Evolutionary conservation across 35 echinoderm and acorn worm species (phyloP).

Genomic region (Patiria miniata): DNA sequence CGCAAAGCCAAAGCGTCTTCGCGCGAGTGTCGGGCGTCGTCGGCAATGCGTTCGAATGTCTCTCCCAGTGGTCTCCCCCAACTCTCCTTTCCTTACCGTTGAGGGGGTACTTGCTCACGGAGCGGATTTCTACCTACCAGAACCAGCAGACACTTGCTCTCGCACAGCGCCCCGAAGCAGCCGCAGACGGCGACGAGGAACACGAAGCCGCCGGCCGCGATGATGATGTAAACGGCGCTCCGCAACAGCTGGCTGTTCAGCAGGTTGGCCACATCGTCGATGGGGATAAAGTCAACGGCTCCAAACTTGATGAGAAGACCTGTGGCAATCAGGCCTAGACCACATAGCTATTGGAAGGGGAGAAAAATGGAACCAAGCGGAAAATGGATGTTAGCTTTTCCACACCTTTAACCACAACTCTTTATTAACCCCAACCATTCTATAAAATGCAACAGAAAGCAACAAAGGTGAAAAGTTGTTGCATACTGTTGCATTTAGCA

Average conservation of each 20-base stretch:
- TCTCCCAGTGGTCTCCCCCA: no score
- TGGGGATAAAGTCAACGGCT: constrained; percentile 34
- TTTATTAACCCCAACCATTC: no score
- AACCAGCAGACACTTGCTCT: constrained; percentile 54
- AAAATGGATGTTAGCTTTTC: no score
- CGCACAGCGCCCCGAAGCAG: constrained; percentile 45
- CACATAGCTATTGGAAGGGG: constrained; percentile 35
- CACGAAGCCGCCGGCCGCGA: constrained; percentile 55
- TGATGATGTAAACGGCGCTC: constrained; percentile 50
- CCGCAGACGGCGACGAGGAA: constrained; percentile 44
- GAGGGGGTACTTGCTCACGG: neutral
- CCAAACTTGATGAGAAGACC: constrained; percentile 36
- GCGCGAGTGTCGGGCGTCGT: no score
- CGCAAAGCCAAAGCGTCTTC: no score
- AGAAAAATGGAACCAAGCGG: neutral
- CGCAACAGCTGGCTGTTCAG: constrained; percentile 47
- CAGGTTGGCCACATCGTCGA: constrained; percentile 32
- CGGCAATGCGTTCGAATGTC: no score
- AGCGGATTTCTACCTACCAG: constrained; percentile 26
- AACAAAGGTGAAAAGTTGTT: no score
- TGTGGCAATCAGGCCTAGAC: constrained; percentile 50
- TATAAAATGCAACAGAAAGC: no score
- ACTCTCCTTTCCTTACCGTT: no score
- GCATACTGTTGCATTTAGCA: no score
- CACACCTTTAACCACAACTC: neutral